Percentiles rank a stretch among this genome's conserved stretches.
Evolutionary conservation across 2,113 vertebrate species (phyloP).

Genomic region (Oncorhynchus tshawytscha): DNA sequence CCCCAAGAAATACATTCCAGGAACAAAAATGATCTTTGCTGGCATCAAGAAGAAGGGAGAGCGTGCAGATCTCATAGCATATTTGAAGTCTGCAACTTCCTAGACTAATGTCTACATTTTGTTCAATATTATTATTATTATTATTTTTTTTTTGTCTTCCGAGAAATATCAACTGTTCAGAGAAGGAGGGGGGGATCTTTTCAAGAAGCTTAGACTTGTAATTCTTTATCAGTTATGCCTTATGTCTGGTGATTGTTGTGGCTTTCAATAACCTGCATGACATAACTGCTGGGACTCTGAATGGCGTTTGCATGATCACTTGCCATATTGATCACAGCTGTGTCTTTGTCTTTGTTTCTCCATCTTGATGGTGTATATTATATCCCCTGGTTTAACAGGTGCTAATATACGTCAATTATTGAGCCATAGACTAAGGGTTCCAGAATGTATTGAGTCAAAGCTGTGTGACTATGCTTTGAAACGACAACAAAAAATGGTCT

Average conservation of each 20-base stretch:
- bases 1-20: conserved; percentile 87
- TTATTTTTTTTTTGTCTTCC: conserved; percentile 20
- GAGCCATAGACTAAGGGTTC: conserved; percentile 29
- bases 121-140: not conserved
- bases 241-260: not conserved
- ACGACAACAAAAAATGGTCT: not conserved
- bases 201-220: not conserved
- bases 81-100: conserved; percentile 81
- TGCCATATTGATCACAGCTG: conserved; percentile 25
- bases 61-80: conserved; percentile 77
- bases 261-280: not conserved
- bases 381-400: conserved; percentile 59
- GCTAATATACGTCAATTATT: conserved; percentile 54
- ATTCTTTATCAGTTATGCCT: not conserved
- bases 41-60: conserved; percentile 87
- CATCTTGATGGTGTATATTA: conserved; percentile 32
- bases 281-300: not conserved
- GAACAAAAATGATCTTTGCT: conserved; percentile 86
- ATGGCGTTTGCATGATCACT: conserved; percentile 25
- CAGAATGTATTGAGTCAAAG: conserved; percentile 23
- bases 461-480: not conserved
- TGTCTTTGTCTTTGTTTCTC: conserved; percentile 31
- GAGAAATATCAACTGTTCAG: conserved; percentile 15
- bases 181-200: not conserved
- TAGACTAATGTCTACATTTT: conserved; percentile 33